A percentile compares a stretch with the other conserved stretches of the same genome.
These are phyloP conservation scores for Acanthosepion esculentum DNA, from an alignment of 2,888 invertebrate genomes.

Conservation along the genomic window DNA sequence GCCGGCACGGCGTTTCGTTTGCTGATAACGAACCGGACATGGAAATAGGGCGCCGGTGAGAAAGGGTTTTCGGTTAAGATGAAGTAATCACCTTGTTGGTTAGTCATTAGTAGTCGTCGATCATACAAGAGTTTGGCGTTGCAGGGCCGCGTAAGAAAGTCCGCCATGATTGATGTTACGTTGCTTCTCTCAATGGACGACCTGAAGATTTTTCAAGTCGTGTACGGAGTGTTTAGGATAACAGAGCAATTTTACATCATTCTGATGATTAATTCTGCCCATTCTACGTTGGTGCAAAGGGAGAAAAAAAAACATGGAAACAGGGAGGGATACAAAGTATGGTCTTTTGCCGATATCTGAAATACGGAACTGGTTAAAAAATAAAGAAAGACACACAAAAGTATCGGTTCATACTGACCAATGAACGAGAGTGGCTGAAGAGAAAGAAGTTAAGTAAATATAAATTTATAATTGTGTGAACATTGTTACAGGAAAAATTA, in stretches of 20 bases:
- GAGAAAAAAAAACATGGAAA: not conserved
- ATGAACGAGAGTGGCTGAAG: not conserved
- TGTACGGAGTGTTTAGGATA: not conserved
- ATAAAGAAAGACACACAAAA: not conserved
- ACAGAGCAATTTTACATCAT: not conserved
- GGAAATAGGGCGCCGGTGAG: conserved; percentile 7
- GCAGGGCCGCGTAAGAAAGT: not conserved
- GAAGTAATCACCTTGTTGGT: not conserved
- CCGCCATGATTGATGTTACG: not conserved
- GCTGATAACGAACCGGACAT: not conserved
- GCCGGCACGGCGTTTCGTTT: not conserved
- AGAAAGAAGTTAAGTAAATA: not conserved
- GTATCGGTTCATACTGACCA: not conserved
- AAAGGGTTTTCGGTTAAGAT: not conserved
- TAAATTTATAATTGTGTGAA: not conserved
- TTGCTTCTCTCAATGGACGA: not conserved
- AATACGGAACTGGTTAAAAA: not conserved
- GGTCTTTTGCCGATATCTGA: not conserved
- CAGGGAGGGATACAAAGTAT: not conserved
- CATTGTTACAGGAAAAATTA: too few species aligned
- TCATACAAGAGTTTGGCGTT: not conserved
- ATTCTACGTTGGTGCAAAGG: not conserved
- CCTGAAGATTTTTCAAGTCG: not conserved
- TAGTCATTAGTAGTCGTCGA: conserved; percentile 21
- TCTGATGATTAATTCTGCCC: not conserved